These are phyloP conservation scores for Erebia aethiops DNA, from an alignment of 2,888 invertebrate genomes.

Conservation along the genomic window DNA sequence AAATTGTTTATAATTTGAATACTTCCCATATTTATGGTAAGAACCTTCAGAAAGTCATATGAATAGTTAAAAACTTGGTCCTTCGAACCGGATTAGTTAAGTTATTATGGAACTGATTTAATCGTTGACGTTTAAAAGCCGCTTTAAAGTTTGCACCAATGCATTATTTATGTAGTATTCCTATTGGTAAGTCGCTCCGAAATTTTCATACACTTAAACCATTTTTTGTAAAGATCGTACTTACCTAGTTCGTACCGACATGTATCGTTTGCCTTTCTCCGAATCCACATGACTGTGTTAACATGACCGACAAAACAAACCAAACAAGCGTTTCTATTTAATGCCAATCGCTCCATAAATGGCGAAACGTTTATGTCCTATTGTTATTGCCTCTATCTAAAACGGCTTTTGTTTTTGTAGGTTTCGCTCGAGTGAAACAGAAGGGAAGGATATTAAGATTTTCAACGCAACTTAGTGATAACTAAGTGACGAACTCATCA, in stretches of 20 bases:
- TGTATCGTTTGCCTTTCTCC: conserved; percentile 56
- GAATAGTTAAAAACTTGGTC: not conserved
- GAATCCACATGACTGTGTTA: conserved; percentile 50
- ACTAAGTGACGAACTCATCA: no score
- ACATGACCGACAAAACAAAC: conserved; percentile 55
- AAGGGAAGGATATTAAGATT: conserved; percentile 14
- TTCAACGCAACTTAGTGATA: not conserved
- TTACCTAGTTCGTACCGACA: conserved; percentile 27
- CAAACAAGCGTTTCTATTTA: conserved; percentile 47
- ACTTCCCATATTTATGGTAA: no score
- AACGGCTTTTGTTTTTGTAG: conserved; percentile 34
- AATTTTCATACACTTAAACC: conserved; percentile 38
- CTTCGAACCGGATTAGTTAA: not conserved
- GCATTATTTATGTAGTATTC: not conserved
- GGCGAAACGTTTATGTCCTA: conserved; percentile 44
- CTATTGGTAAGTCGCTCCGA: conserved; percentile 45
- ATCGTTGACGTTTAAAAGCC: not conserved
- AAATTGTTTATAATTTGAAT: no score
- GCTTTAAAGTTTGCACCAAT: not conserved
- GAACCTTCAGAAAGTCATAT: no score
- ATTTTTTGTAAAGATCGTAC: conserved; percentile 37
- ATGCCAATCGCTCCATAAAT: conserved; percentile 48
- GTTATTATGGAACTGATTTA: not conserved
- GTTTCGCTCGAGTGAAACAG: conserved; percentile 20
- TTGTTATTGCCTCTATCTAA: conserved; percentile 39